A percentile compares a stretch with the other conserved stretches of the same genome.
These are phyloP conservation scores for Alouatta palliata DNA, from an alignment of 2,113 vertebrate genomes.

Conservation along the genomic window DNA sequence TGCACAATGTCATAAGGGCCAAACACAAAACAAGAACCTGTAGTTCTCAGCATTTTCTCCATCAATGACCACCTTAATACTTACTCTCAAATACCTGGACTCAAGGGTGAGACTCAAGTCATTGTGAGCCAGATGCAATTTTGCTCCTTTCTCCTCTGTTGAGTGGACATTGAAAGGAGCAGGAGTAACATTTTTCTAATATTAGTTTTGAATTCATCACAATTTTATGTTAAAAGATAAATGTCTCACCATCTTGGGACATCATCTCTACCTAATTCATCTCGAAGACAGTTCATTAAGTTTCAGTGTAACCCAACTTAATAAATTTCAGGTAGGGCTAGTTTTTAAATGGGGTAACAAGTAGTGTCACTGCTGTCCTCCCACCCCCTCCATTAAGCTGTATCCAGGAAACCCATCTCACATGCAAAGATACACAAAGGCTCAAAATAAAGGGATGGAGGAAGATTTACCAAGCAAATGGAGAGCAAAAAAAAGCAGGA, in stretches of 20 bases:
- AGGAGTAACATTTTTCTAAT: neutral
- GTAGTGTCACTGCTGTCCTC: neutral
- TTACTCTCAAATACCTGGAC: neutral
- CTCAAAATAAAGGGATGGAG: too few species aligned
- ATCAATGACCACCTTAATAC: neutral
- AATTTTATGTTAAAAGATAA: neutral
- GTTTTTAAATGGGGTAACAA: constrained; percentile 3
- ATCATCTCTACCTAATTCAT: neutral
- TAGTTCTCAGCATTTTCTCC: neutral
- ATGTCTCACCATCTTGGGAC: neutral
- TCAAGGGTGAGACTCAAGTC: neutral
- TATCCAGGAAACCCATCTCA: too few species aligned
- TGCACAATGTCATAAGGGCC: neutral
- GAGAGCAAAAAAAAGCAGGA: too few species aligned
- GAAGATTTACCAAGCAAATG: too few species aligned
- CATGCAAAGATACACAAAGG: too few species aligned
- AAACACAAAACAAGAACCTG: neutral
- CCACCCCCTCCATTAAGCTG: neutral
- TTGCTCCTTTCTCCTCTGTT: neutral
- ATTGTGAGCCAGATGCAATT: neutral
- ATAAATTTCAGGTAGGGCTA: neutral
- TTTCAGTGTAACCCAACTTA: neutral
- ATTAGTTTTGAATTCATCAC: constrained; percentile 4
- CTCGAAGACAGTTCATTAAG: neutral
- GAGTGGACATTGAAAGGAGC: neutral